Base-by-base conservation (phyloP, 2,113 vertebrate species). In the Setophaga coronata region DNA sequence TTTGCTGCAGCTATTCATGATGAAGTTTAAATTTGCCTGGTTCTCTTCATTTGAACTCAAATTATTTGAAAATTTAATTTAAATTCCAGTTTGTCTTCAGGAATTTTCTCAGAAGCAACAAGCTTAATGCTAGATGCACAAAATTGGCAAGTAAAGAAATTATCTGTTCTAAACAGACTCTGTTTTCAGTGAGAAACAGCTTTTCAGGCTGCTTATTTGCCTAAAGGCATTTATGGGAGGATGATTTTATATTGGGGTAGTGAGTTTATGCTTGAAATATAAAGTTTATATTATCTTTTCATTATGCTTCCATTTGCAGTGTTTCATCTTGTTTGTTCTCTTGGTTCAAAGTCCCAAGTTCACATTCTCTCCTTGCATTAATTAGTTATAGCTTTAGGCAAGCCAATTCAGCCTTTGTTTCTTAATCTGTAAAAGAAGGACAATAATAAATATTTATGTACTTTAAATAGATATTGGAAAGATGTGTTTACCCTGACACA, bases 371-470 rank as follows among this genome's bases (percentile, higher is more conserved):
- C 62, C 26, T 47, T 73, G 65, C 38, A 43, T 70, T 94, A 95
- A 87, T 82, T 61, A 82, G 29, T 61, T 88, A 54, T 47, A 80
- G 87, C 93, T 82, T 70, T 62, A 88, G 71, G 62, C 74, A 91
- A 87, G 84, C 50, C 33, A 77, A 65, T 85, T 65, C 70, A 93
- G 57, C 48, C 61, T 87, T 93, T 85, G 36, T 87, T 96, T 80
- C 89, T 70, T 42, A 28, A 48, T 56, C 65, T 64, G 48, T 67
- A 93, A 66, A 70, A 92, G 24, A 70, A 94, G 18, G 62, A 82
- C 61, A 94, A 58, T 33, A 87, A 79, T 77, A 93, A 90, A 95
- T 85, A 96, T 82, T 91, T 87, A 79, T 60, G 58, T 66, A 70
- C 45, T 73, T 67, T 33, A 93, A 65, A 69, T 8, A 65, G 61